phyloP scores from a whole-genome alignment of 2,888 invertebrate genomes.

The Epinotia brunnichana region DNA sequence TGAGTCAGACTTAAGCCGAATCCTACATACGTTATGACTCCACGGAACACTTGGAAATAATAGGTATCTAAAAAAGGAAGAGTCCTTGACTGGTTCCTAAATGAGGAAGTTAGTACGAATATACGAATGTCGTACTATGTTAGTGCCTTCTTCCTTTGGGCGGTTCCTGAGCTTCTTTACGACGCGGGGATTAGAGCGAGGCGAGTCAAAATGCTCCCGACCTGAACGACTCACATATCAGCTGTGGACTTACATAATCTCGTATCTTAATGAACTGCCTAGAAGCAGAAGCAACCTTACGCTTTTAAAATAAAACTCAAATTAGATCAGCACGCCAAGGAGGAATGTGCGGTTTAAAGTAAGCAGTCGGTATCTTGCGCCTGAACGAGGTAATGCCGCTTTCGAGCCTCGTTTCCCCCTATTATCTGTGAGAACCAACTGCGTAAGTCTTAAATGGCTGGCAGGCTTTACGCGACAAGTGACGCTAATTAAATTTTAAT shows the following conservation, averaged over 20 bases:
- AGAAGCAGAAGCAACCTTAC: neutral
- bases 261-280: constrained; percentile 50
- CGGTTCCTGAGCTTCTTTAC: constrained; percentile 38
- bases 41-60: constrained; percentile 18
- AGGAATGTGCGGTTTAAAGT: neutral
- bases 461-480: constrained; percentile 34
- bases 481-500: constrained; percentile 40
- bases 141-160: constrained; percentile 21
- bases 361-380: constrained; percentile 55
- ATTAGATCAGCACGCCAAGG: neutral
- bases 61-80: constrained; percentile 23
- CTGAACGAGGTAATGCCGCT: constrained; percentile 59
- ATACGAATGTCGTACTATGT: constrained; percentile 8
- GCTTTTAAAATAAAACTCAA: neutral
- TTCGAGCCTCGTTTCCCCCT: constrained; percentile 62
- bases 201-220: constrained; percentile 57
- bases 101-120: constrained; percentile 17
- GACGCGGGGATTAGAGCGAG: constrained; percentile 39
- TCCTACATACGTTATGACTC: constrained; percentile 18
- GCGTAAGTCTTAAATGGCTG: constrained; percentile 50
- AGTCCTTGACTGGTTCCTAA: constrained; percentile 7
- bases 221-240: constrained; percentile 51
- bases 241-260: neutral
- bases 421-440: constrained; percentile 63
- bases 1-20: neutral